Conservation (phyloP, 2,888 invertebrate genomes). For the Meteorus colon region DNA sequence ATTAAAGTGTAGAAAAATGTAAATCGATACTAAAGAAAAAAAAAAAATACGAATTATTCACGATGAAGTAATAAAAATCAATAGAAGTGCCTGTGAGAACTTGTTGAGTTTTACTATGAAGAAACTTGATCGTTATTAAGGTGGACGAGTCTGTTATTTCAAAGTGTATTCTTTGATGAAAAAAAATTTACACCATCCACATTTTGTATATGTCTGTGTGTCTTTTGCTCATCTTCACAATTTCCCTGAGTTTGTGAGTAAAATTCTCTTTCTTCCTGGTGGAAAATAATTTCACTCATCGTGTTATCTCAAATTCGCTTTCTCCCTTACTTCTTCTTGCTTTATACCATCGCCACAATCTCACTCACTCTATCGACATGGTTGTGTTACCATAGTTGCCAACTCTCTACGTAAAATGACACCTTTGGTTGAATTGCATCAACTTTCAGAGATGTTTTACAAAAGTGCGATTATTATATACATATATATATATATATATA, state of each 20-base stretch:
- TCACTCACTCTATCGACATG: not conserved
- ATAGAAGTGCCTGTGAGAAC: not conserved
- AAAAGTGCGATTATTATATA: conserved; percentile 37
- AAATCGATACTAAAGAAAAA: too few species aligned
- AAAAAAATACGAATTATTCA: too few species aligned
- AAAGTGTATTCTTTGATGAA: not conserved
- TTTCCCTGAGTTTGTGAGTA: conserved; percentile 22
- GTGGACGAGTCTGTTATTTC: not conserved
- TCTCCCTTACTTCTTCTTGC: conserved; percentile 13
- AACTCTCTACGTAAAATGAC: conserved; percentile 11
- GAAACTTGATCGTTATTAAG: not conserved
- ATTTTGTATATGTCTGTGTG: not conserved
- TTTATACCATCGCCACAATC: not conserved
- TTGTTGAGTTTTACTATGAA: not conserved
- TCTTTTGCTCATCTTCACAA: too few species aligned
- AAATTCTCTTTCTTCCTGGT: conserved; percentile 31
- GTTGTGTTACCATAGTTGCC: conserved; percentile 7
- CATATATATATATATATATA: not conserved
- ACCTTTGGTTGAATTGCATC: conserved; percentile 38
- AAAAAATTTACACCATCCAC: not conserved
- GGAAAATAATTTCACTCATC: conserved; percentile 36
- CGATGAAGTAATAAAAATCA: too few species aligned
- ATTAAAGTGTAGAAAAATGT: too few species aligned
- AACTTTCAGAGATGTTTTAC: conserved; percentile 33
- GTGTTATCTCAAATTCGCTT: not conserved